These are phyloP conservation scores for Cataglyphis albicans DNA, from an alignment of 2,888 invertebrate species.

Conservation along the genomic window DNA sequence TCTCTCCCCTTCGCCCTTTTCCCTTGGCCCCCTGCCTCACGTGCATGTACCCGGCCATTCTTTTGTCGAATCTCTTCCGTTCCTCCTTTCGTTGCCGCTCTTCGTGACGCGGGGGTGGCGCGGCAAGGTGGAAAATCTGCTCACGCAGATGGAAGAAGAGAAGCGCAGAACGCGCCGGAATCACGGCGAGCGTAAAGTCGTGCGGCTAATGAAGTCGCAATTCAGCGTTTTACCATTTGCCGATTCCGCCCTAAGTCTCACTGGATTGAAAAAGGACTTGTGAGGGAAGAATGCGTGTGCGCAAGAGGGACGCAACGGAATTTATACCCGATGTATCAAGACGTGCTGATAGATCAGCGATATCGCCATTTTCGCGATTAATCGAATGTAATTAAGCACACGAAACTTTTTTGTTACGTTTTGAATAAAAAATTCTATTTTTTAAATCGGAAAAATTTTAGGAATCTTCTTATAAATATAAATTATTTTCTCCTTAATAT, in stretches of 20 bases:
- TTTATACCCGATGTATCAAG: slow-evolving; percentile 25
- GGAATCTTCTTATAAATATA: not conserved
- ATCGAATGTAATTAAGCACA: not conserved
- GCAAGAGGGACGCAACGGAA: slow-evolving; percentile 11
- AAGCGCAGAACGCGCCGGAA: slow-evolving; percentile 69
- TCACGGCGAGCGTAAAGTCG: slow-evolving; percentile 79
- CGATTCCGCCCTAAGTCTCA: slow-evolving; percentile 66
- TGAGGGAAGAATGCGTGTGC: slow-evolving; percentile 22
- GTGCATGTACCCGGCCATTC: slow-evolving; percentile 75
- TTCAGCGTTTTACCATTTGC: slow-evolving; percentile 77
- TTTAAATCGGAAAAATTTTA: not conserved
- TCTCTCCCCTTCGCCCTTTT: slow-evolving; percentile 37
- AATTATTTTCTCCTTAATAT: too few relatives aligned
- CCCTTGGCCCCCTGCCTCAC: slow-evolving; percentile 45
- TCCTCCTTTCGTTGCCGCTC: slow-evolving; percentile 72
- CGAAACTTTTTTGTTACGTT: not conserved
- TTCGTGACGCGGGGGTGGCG: slow-evolving; percentile 49
- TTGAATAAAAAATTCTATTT: not conserved
- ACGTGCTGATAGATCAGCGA: slow-evolving; percentile 1
- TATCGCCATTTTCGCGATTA: not conserved
- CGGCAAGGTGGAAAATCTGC: slow-evolving; percentile 23
- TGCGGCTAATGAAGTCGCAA: slow-evolving; percentile 81
- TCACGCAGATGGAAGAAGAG: slow-evolving; percentile 42
- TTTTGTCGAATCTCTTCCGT: slow-evolving; percentile 76
- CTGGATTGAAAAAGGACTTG: slow-evolving; percentile 36